Conservation (phyloP, 1,140 invertebrate species). For the Acromyrmex heyeri region DNA sequence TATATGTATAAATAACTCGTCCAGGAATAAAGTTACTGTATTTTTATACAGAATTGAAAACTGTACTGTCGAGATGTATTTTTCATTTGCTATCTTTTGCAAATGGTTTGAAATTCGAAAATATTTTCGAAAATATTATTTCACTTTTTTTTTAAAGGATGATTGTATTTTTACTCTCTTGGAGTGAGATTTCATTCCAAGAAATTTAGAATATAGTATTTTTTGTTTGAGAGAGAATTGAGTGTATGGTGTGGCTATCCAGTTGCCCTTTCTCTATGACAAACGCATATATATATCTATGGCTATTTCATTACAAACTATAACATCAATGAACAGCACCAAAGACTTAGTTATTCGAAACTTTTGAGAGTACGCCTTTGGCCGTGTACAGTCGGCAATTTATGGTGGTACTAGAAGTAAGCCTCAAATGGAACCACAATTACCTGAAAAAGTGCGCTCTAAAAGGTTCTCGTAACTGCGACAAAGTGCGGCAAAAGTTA, state of each 20-base stretch:
- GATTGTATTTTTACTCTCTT: too few relatives aligned
- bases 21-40: too few relatives aligned
- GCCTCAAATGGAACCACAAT: conserved; percentile 61
- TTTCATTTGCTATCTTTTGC: too few relatives aligned
- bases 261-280: conserved; percentile 1
- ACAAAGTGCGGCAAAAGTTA: conserved; percentile 27
- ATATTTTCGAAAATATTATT: too few relatives aligned
- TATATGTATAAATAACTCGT: too few relatives aligned
- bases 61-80: too few relatives aligned
- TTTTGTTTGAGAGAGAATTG: background rate
- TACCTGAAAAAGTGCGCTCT: conserved; percentile 50
- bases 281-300: background rate
- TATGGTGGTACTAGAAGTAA: conserved; percentile 45
- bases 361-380: conserved; percentile 52
- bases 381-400: conserved; percentile 31
- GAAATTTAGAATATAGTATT: conserved; percentile 3
- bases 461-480: conserved; percentile 34
- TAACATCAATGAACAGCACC: conserved; percentile 38
- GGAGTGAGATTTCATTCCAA: too few relatives aligned
- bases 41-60: too few relatives aligned
- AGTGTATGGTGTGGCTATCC: conserved; percentile 23
- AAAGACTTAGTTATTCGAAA: conserved; percentile 52
- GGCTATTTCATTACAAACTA: conserved; percentile 53
- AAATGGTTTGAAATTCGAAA: too few relatives aligned
- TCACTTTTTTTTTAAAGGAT: too few relatives aligned